A percentile compares a stretch with the other conserved stretches of the same genome.
These are phyloP conservation scores for Zosterops pallidus DNA, from an alignment of 2,113 vertebrate species.

Conservation along the genomic window DNA sequence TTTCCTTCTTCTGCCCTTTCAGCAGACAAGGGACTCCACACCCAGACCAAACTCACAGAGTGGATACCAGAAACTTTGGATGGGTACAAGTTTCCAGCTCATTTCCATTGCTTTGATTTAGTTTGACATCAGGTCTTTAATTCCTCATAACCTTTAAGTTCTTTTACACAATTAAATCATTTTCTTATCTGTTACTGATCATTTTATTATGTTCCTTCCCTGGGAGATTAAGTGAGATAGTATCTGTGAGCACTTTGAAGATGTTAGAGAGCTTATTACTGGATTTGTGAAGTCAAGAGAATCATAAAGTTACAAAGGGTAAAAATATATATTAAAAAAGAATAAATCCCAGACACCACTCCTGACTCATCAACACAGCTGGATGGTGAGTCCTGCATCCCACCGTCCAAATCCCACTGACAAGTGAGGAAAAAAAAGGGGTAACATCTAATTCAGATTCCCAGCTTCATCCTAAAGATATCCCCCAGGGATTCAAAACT, in stretches of 20 bases:
- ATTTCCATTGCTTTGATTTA: conserved; percentile 38
- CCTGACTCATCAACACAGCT: background rate
- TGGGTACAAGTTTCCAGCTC: background rate
- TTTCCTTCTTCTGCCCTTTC: background rate
- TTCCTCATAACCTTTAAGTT: background rate
- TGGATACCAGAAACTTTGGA: background rate
- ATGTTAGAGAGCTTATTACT: background rate
- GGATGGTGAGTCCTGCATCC: background rate
- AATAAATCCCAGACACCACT: background rate
- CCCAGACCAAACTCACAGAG: background rate
- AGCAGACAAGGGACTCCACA: background rate
- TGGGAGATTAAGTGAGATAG: background rate
- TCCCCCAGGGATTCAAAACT: background rate
- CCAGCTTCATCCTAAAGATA: background rate
- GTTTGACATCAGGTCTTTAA: background rate
- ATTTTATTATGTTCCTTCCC: background rate
- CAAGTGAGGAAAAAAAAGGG: background rate
- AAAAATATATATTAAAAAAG: background rate
- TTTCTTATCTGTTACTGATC: background rate
- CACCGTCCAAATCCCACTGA: background rate
- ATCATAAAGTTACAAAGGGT: background rate
- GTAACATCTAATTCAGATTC: background rate
- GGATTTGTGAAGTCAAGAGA: background rate
- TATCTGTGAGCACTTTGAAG: conserved; percentile 17
- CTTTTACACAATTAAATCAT: background rate